Percentiles rank a stretch among this genome's conserved stretches.
Conservation (phyloP, 2,113 vertebrate species). For the cattle (Bos taurus) region DNA sequence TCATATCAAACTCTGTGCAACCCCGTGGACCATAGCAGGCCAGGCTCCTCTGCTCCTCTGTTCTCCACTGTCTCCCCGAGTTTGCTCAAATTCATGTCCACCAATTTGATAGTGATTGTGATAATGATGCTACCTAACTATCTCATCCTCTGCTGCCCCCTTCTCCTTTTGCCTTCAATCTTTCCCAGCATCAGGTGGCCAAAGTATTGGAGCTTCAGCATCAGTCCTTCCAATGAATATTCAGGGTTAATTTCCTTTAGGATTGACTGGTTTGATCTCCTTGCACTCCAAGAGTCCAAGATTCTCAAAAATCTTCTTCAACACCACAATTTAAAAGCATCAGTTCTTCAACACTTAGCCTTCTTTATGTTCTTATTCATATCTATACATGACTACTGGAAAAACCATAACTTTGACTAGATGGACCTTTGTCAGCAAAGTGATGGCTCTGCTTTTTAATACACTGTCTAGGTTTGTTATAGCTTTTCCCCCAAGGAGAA, state of each 20-base stretch:
- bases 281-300: not conserved
- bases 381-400: not conserved
- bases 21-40: not conserved
- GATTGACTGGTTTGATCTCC: not conserved
- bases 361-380: not conserved
- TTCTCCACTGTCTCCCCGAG: not conserved
- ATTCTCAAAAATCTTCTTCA: not conserved
- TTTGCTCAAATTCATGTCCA: not conserved
- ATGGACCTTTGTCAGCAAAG: accelerated
- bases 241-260: not conserved
- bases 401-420: not conserved
- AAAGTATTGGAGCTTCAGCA: not conserved
- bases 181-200: not conserved
- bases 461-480: not conserved
- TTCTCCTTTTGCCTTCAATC: not conserved
- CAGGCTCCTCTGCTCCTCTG: not conserved
- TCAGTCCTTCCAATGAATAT: not conserved
- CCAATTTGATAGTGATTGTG: not conserved
- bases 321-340: not conserved
- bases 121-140: not conserved
- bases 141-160: not conserved
- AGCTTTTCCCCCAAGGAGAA: not conserved
- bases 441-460: not conserved
- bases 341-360: not conserved
- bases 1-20: not conserved